phyloP scores from a whole-genome alignment of 2,797 vertebrate species.

The Protosalanx chinensis region DNA sequence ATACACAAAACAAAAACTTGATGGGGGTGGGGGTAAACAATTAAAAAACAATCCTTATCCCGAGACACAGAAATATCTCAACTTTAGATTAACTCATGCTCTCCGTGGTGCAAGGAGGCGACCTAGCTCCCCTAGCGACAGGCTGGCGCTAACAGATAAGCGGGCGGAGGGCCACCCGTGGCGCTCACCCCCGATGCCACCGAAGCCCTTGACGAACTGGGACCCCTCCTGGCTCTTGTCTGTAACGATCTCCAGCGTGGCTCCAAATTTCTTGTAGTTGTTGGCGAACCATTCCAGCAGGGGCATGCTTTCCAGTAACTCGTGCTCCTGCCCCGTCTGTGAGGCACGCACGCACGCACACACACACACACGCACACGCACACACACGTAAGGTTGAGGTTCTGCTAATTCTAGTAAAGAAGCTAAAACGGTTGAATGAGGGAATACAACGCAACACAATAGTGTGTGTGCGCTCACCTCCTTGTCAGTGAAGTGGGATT shows the following conservation, averaged over 20 bases:
- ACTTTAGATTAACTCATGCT: no score
- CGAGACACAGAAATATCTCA: no score
- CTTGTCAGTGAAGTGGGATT: conserved; percentile 99
- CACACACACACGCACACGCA: conserved; percentile 20
- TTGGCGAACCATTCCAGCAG: conserved; percentile 99
- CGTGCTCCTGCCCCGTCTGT: conserved; percentile 97
- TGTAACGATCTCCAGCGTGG: conserved; percentile 98
- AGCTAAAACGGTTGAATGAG: neutral
- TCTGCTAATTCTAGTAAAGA: neutral
- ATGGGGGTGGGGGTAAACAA: no score
- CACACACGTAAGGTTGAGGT: no score
- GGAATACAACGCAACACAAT: neutral
- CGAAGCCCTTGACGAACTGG: conserved; percentile 99
- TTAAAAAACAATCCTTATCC: no score
- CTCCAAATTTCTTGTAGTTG: conserved; percentile 99
- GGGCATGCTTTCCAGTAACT: conserved; percentile 98
- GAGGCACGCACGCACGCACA: conserved; percentile 24
- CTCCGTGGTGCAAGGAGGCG: neutral
- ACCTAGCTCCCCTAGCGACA: neutral
- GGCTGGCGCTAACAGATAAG: neutral
- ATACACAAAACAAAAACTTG: no score
- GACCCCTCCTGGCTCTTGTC: conserved; percentile 99
- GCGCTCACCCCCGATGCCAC: conserved; percentile 93
- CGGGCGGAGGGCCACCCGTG: no score
- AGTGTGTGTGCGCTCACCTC: conserved; percentile 75